Conservation (phyloP, 2,797 vertebrate species). For the Aulostomus chinensis region DNA sequence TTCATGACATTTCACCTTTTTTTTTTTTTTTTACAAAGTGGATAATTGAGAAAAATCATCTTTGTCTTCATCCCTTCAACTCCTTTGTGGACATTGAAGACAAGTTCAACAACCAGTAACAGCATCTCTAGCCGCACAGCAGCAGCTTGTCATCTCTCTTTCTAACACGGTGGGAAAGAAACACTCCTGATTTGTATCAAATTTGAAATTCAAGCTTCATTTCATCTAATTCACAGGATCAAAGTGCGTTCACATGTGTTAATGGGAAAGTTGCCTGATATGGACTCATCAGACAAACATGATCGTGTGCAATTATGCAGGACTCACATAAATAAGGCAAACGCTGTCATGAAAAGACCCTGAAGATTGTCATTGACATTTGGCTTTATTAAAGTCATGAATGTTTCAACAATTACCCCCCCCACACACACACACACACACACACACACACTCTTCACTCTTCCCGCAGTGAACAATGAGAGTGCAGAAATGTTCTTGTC, state of each 20-base stretch:
- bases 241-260: conserved; percentile 8
- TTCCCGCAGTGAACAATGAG: conserved; percentile 19
- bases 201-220: conserved; percentile 20
- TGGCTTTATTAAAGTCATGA: conserved; percentile 21
- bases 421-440: too few species aligned
- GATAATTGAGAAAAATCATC: too few species aligned
- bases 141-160: too few species aligned
- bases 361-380: conserved; percentile 1
- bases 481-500: conserved; percentile 24
- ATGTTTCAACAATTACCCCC: conserved; percentile 19
- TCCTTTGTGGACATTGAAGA: too few species aligned
- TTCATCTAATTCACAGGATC: conserved; percentile 13
- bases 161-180: conserved; percentile 14
- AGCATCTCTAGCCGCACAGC: too few species aligned
- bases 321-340: conserved; percentile 15
- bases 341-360: conserved; percentile 11
- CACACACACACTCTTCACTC: conserved; percentile 10
- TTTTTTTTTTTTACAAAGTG: too few species aligned
- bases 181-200: conserved; percentile 11
- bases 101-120: too few species aligned
- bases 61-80: too few species aligned
- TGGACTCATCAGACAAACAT: conserved; percentile 13
- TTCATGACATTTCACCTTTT: neutral
- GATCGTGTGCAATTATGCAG: conserved; percentile 3
- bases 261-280: conserved; percentile 18